Conservation (phyloP, 2,888 invertebrate genomes). For the Temnothorax unifasciatus region DNA sequence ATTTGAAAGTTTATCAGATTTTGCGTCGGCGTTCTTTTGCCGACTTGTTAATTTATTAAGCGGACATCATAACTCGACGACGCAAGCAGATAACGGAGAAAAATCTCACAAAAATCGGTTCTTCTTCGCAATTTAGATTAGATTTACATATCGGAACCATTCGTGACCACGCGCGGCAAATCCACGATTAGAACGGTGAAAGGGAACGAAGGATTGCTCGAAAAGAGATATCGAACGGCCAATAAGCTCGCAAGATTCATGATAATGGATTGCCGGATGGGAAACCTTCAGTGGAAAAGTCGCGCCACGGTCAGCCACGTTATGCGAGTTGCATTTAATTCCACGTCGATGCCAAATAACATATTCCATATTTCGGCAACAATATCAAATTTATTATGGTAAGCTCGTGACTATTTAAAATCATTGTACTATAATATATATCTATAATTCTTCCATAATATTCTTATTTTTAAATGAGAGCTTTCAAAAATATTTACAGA, state of each 20-base stretch:
- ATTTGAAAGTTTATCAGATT: neutral
- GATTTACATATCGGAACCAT: slow-evolving; percentile 59
- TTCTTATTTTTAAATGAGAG: no score
- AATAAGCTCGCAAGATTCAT: slow-evolving; percentile 54
- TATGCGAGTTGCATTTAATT: slow-evolving; percentile 2
- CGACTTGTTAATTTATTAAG: slow-evolving; percentile 2
- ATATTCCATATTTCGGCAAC: neutral
- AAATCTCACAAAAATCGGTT: slow-evolving; percentile 26
- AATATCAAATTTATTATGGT: neutral
- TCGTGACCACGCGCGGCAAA: slow-evolving; percentile 50
- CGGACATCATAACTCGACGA: neutral
- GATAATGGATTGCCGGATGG: slow-evolving; percentile 24
- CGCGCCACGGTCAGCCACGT: neutral
- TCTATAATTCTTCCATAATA: no score
- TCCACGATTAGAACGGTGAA: slow-evolving; percentile 39
- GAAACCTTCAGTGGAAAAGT: slow-evolving; percentile 16
- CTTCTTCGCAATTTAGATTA: slow-evolving; percentile 50
- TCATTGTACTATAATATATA: no score
- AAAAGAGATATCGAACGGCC: slow-evolving; percentile 25
- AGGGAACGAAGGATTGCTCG: slow-evolving; percentile 21
- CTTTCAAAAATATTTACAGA: neutral
- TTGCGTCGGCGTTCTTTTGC: neutral
- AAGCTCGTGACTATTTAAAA: no score
- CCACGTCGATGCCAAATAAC: neutral
- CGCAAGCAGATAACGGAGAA: neutral